Conservation (phyloP, 2,113 vertebrate species). For the Prietella phreatophila region DNA sequence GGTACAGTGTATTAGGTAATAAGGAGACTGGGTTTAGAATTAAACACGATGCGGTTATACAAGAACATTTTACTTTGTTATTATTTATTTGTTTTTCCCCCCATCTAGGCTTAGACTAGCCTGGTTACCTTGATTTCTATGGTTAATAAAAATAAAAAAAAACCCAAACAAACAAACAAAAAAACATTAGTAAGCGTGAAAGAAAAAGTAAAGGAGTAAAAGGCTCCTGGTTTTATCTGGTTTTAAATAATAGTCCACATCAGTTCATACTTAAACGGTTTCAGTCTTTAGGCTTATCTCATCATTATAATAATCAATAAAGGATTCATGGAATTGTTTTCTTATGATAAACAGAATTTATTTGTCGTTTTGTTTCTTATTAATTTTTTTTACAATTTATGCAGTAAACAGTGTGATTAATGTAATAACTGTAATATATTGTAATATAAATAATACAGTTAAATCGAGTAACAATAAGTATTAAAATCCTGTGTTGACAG, state of each 20-base stretch:
- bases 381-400: not conserved
- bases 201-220: not conserved
- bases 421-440: not conserved
- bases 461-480: not conserved
- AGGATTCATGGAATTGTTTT: not conserved
- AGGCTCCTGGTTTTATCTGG: not conserved
- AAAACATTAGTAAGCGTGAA: not conserved
- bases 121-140: not conserved
- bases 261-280: not conserved
- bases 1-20: not conserved
- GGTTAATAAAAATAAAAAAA: not conserved
- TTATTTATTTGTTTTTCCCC: not conserved
- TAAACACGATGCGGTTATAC: not conserved
- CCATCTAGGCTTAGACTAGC: not conserved
- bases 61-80: not conserved
- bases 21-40: not conserved
- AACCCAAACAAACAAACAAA: not conserved
- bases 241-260: not conserved
- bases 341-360: not conserved
- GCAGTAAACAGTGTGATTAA: not conserved
- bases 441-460: not conserved
- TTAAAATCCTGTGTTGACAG: not conserved
- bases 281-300: not conserved
- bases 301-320: not conserved
- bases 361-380: not conserved